Evolutionary conservation across 2,888 invertebrate species (phyloP).

Genomic region (Ichneumoninae sp.): DNA sequence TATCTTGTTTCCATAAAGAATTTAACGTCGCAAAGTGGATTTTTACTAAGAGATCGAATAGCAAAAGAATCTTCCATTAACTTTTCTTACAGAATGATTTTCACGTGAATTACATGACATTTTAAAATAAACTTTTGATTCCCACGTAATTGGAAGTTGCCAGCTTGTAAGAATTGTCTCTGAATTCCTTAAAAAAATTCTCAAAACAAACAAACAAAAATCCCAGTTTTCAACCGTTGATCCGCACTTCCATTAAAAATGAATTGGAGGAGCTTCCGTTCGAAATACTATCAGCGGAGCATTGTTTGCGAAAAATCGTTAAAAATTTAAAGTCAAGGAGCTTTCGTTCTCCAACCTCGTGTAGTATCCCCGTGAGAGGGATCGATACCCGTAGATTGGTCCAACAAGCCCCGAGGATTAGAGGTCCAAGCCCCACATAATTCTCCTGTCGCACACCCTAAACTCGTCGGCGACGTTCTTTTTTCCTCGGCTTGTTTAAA

Average conservation of each 20-base stretch:
- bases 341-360: not conserved
- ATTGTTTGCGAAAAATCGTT: not conserved
- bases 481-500: slow-evolving; percentile 17
- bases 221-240: not conserved
- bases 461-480: slow-evolving; percentile 20
- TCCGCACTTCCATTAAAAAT: not conserved
- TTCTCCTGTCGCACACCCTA: not conserved
- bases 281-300: not conserved
- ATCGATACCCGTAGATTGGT: slow-evolving; percentile 38
- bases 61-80: not conserved
- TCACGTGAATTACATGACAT: no score
- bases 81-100: no score
- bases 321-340: not conserved
- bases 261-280: not conserved
- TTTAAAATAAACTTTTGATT: not conserved
- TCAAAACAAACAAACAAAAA: not conserved
- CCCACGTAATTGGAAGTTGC: no score
- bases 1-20: not conserved
- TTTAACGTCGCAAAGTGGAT: not conserved
- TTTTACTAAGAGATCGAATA: not conserved
- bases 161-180: no score
- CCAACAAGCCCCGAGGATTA: slow-evolving; percentile 28
- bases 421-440: not conserved
- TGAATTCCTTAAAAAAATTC: no score
- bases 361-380: not conserved